A percentile compares a stretch with the other conserved stretches of the same genome.
Conservation (phyloP, 2,113 vertebrate species). For the Trochalopteron elliotii region DNA sequence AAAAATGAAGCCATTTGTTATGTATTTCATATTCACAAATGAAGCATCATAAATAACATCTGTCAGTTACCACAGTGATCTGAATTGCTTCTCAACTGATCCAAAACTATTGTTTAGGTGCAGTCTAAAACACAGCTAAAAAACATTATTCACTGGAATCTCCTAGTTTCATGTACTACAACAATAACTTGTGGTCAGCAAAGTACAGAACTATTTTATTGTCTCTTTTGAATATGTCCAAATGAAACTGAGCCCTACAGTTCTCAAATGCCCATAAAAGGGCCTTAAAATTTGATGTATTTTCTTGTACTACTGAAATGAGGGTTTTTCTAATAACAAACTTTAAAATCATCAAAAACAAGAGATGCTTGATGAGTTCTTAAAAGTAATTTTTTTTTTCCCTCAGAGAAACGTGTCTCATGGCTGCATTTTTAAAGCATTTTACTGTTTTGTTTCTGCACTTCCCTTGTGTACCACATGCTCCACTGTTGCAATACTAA, state of each 20-base stretch:
- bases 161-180: not conserved
- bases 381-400: not conserved
- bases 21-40: constrained; percentile 2
- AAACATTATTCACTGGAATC: not conserved
- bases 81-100: not conserved
- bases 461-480: not conserved
- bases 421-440: not conserved
- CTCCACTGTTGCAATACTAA: not conserved
- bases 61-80: constrained; percentile 16
- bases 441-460: not conserved
- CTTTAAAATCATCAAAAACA: not conserved
- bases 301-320: not conserved
- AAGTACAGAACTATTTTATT: not conserved
- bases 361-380: not conserved
- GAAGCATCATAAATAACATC: constrained; percentile 46
- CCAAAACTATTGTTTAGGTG: not conserved
- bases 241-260: not conserved
- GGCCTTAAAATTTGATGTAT: not conserved
- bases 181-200: not conserved
- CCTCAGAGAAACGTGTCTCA: not conserved
- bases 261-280: not conserved
- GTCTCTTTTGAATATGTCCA: not conserved
- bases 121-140: not conserved
- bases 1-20: constrained; percentile 42
- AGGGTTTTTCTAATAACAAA: not conserved